Evolutionary conservation across 2,888 invertebrate species (phyloP).

Genomic region (Tenthredo scrophulariae): DNA sequence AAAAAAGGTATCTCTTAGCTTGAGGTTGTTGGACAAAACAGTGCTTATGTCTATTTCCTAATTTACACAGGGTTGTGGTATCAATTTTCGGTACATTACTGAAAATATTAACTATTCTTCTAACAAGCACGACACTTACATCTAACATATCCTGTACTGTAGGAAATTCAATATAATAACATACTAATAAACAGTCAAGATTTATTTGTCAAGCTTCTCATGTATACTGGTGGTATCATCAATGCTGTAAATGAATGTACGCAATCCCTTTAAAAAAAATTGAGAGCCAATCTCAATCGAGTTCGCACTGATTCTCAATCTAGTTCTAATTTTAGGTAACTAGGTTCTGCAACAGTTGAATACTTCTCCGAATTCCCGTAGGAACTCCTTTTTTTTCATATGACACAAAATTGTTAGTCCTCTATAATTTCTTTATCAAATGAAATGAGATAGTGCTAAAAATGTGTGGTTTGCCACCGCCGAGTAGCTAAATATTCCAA

Average conservation of each 20-base stretch:
- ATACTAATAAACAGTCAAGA: not conserved
- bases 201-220: not conserved
- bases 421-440: no score
- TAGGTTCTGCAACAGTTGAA: not conserved
- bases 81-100: not conserved
- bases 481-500: no score
- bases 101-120: constrained; percentile 8
- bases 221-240: not conserved
- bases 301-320: not conserved
- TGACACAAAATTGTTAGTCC: not conserved
- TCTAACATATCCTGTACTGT: not conserved
- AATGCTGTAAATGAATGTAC: not conserved
- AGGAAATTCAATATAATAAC: not conserved
- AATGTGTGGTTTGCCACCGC: no score
- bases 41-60: not conserved
- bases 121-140: not conserved
- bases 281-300: not conserved
- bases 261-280: not conserved
- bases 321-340: not conserved
- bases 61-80: not conserved
- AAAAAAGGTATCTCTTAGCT: not conserved
- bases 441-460: no score
- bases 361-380: not conserved
- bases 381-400: not conserved
- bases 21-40: not conserved